Percentiles rank a stretch among this genome's conserved stretches.
Evolutionary conservation across 2,797 vertebrate species (phyloP).

Genomic region (Spheniscus humboldti): DNA sequence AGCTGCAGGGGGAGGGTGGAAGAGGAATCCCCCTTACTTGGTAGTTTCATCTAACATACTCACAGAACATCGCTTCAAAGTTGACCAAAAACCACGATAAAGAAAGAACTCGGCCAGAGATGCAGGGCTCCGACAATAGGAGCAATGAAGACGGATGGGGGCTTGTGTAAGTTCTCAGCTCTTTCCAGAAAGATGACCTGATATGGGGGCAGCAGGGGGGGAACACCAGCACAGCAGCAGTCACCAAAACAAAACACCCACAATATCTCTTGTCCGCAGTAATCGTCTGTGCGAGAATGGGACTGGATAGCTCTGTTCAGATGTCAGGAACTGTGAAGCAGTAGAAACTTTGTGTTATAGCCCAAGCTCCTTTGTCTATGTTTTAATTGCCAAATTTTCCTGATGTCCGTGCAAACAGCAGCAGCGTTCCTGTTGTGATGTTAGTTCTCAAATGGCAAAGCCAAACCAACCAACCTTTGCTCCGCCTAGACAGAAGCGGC

Average conservation of each 20-base stretch:
- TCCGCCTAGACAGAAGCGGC: fast-evolving
- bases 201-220: fast-evolving
- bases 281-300: fast-evolving
- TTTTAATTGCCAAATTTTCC: not conserved
- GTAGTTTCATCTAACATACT: not conserved
- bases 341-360: not conserved
- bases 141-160: not conserved
- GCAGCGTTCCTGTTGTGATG: fast-evolving
- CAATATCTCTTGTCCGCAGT: not conserved
- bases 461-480: fast-evolving
- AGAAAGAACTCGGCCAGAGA: not conserved
- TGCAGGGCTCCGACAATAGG: not conserved
- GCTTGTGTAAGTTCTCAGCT: not conserved
- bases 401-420: not conserved
- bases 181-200: not conserved
- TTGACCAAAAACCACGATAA: not conserved
- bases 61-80: not conserved
- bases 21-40: not conserved
- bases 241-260: not conserved
- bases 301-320: not conserved
- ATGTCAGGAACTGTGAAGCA: not conserved
- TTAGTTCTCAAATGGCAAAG: not conserved
- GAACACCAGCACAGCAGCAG: not conserved
- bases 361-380: fast-evolving
- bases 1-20: not conserved